These are phyloP conservation scores for Nycticebus coucang DNA, from an alignment of 2,113 vertebrate genomes.

Conservation along the genomic window DNA sequence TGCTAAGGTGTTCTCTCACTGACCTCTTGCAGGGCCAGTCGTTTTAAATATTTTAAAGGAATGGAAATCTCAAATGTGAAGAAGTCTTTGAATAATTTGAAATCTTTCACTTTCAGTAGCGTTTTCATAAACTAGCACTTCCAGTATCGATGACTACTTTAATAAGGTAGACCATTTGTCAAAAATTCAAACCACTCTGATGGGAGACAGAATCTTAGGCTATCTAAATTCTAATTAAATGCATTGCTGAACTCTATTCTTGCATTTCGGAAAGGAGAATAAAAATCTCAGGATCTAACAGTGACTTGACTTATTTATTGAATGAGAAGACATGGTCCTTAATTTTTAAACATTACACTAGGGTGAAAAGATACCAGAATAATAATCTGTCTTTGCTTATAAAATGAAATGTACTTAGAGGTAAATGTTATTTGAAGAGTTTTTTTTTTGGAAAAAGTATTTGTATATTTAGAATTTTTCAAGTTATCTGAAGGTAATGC, in stretches of 20 bases:
- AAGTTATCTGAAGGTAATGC: background rate
- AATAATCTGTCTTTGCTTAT: background rate
- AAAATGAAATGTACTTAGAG: background rate
- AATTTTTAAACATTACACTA: slow-evolving; percentile 18
- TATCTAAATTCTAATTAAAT: slow-evolving; percentile 63
- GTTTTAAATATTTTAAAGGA: slow-evolving; percentile 16
- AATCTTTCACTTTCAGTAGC: slow-evolving; percentile 16
- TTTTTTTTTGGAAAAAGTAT: background rate
- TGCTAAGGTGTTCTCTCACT: background rate
- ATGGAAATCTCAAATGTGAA: background rate
- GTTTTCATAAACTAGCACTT: slow-evolving; percentile 59
- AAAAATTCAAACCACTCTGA: slow-evolving; percentile 47
- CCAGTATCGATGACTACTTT: slow-evolving; percentile 47
- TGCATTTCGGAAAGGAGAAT: background rate
- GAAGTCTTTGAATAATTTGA: slow-evolving; percentile 22
- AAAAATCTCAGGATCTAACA: background rate
- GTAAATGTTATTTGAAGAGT: background rate
- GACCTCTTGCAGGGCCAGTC: background rate
- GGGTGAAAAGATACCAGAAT: background rate
- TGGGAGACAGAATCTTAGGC: slow-evolving; percentile 12
- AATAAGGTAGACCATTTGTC: slow-evolving; percentile 64
- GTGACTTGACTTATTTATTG: background rate
- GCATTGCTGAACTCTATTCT: slow-evolving; percentile 42
- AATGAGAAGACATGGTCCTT: background rate
- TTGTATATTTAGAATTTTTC: background rate